Base-by-base conservation (phyloP, 2,888 invertebrate species). In the Lydus trimaculatus region DNA sequence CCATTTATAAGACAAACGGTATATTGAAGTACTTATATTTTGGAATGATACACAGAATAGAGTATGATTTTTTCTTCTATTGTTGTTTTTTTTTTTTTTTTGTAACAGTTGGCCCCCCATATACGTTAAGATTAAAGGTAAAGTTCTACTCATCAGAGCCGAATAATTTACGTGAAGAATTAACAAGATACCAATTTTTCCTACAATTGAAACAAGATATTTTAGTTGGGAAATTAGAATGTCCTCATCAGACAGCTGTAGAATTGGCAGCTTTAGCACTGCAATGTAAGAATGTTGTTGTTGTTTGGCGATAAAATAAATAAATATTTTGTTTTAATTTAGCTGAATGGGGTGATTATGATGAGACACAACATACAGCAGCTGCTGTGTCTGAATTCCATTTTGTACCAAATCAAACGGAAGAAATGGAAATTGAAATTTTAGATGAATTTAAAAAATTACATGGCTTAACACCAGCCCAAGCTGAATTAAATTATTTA, bases 141-240 rank as follows among this genome's bases (percentile, higher is more conserved):
- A 99, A 99, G 86, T 99, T 99, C 87, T 99, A 99, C 87, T 97
- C 99, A 1, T 98, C 98, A 0, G 99, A 99, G 84, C 99, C 99
- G 8, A 98, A 96, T 83, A 95, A 96, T 80, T 87, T 99, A 70
- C 91, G 97, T 68, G 99, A 99, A 87, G 99, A 99, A 86, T 87
- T 99, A 74, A 99, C 99, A 6, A 91, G 99, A 84, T 99, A 99
- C 86, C 97, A 98, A 85, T 99, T 99, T 86, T 99, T 99, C 85
- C 89, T 99, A 72, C 99, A 99, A 89, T 85, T 99, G 66, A 99
- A 99, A 84, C 94, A 94, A 82, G 99, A 99, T 86, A 92, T 99
- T 70, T 87, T 97, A 59, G 93, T 94, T 79, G 99, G 98, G 63
- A 92, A 92, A 81, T 87, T 99, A 66, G 94, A 95, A 81, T 97